These are phyloP conservation scores for Drosophila pachea DNA, from an alignment of 1,140 invertebrate genomes.

Conservation along the genomic window DNA sequence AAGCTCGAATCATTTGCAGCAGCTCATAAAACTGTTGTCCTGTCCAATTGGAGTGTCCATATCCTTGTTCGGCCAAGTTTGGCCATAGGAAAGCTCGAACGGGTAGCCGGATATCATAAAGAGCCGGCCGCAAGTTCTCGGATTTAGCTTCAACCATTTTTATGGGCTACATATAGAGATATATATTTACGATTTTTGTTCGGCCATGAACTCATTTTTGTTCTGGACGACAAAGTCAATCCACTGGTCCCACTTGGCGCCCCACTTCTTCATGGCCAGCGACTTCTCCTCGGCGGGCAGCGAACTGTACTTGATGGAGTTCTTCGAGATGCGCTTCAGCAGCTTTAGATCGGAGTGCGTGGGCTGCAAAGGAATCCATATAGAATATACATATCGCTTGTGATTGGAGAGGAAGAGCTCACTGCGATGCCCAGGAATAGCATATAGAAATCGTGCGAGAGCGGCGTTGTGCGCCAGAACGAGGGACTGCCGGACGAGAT, in stretches of 20 bases:
- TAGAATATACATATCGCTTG: too few species aligned
- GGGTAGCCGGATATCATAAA: slow-evolving; percentile 1
- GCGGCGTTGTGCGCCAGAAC: slow-evolving; percentile 85
- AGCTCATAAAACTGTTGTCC: slow-evolving; percentile 20
- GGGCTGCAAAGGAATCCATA: slow-evolving; percentile 69
- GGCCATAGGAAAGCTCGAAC: slow-evolving; percentile 1
- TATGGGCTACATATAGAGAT: too few species aligned
- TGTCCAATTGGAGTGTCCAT: slow-evolving; percentile 28
- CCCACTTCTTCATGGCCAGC: slow-evolving; percentile 58
- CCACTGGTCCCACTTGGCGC: slow-evolving; percentile 60
- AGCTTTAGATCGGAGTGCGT: slow-evolving; percentile 84
- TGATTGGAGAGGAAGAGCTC: background rate
- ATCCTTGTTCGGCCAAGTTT: slow-evolving; percentile 18
- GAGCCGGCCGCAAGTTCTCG: too few species aligned
- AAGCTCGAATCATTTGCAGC: slow-evolving; percentile 64
- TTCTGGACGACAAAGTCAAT: slow-evolving; percentile 28
- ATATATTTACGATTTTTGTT: too few species aligned
- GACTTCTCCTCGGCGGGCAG: slow-evolving; percentile 51
- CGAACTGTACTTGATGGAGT: slow-evolving; percentile 85
- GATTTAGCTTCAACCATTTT: too few species aligned
- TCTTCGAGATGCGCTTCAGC: slow-evolving; percentile 87
- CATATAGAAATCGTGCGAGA: slow-evolving; percentile 91
- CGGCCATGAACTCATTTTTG: background rate
- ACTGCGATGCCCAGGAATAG: slow-evolving; percentile 87
- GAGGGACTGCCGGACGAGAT: slow-evolving; percentile 86